phyloP scores from a whole-genome alignment of 2,113 vertebrate genomes.

The Xyrauchen texanus region DNA sequence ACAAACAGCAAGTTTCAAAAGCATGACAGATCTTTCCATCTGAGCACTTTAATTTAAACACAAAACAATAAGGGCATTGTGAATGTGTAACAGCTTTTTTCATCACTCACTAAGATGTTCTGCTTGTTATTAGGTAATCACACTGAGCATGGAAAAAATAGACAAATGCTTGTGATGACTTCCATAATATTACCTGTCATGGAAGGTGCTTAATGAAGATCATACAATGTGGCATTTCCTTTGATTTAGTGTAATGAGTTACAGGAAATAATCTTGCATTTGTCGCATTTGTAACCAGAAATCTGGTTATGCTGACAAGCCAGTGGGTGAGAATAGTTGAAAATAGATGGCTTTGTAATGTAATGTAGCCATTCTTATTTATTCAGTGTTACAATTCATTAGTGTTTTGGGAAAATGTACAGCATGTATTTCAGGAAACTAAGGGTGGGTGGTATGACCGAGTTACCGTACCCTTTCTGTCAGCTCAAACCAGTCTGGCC shows the following conservation, averaged over 20 bases:
- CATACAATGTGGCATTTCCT: neutral
- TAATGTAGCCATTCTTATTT: no score
- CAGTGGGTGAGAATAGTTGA: neutral
- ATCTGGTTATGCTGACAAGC: slow-evolving; percentile 1
- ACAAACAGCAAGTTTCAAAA: neutral
- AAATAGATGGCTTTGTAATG: slow-evolving; percentile 4
- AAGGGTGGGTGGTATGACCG: no score
- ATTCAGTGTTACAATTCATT: neutral
- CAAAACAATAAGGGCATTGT: neutral
- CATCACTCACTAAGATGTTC: neutral
- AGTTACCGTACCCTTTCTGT: no score
- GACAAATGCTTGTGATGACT: neutral
- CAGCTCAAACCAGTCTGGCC: no score
- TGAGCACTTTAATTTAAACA: neutral
- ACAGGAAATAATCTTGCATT: neutral
- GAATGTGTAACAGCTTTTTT: neutral
- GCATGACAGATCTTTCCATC: neutral
- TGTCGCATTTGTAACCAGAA: slow-evolving; percentile 23
- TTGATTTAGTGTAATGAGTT: neutral
- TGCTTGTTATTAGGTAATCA: neutral
- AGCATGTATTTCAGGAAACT: neutral
- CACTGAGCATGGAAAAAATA: neutral
- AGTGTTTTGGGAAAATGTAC: neutral
- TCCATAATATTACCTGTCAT: neutral
- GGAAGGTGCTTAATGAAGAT: neutral